Evolutionary conservation across 2,888 invertebrate genomes (phyloP), one percentile per base, ranked within the genome.

Genomic region (Platycheirus albimanus): DNA sequence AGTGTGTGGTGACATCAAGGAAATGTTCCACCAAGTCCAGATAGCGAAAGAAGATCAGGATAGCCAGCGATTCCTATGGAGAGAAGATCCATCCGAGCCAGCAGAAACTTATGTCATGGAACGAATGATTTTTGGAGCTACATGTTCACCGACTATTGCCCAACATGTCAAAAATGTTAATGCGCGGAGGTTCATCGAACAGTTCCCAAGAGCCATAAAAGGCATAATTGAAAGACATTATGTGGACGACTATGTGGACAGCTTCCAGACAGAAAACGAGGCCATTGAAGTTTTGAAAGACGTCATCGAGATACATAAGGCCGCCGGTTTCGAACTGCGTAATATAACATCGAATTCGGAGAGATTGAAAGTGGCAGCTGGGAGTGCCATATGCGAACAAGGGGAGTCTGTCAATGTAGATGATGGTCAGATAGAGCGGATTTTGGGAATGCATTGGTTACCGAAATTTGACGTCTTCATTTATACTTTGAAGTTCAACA

Each of bases 61-160:
- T 33, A 85, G 86, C 0, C 85, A 87, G 45, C 69, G 88, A 3
- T 87, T 88, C 71, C 33, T 88, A 6, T 88, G 87, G 87, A 58
- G 87, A 58, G 15, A 19, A 13, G 15, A 33, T 6, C 6, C n/a
- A 15, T 8, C 38, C 6, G 2, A 70, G 6, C 19, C 58, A n/a
- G 7, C 28, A 5, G 56, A 69, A 17, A 43, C 85, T 7, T 45
- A 43, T n/a, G 63, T 47, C 1, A 67, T 67, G 36, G n/a, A 33
- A n/a, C 2, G 20, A 11, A 38, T 72, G 51, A 51, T 30, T 8
- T 64, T 72, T 52, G 51, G 64, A 49, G 58, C 72, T 13, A 69
- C 36, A 7, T 67, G 63, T 19, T 75, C 64, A 10, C 56, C 63
- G 13, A 54, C 15, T 3, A 79, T 71, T 0, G 85, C 80, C 1